Conservation (phyloP, 64 coral and sea anemone species). For the Pachyseris speciosa region DNA sequence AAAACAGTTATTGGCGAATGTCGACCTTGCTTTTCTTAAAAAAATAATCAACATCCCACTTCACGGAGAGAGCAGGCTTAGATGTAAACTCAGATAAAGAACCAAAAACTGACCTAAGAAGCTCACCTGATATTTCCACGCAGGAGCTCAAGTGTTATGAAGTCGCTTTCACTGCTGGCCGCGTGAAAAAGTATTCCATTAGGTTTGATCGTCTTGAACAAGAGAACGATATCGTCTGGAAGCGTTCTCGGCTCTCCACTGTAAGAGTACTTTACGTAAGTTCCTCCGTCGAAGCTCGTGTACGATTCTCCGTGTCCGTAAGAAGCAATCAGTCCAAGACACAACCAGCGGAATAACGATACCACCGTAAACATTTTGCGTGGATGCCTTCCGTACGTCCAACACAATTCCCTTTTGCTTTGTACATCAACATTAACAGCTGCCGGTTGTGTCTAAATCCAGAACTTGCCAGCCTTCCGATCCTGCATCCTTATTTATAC, state of each 20-base stretch:
- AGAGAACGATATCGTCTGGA: conserved; percentile 60
- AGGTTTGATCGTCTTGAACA: conserved; percentile 87
- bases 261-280: conserved; percentile 79
- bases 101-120: conserved; percentile 24
- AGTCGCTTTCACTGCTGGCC: conserved; percentile 72
- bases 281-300: conserved; percentile 76
- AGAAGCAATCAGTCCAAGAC: conserved; percentile 2
- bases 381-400: conserved; percentile 4
- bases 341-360: conserved; percentile 5
- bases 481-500: conserved; percentile 46
- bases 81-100: conserved; percentile 72
- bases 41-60: conserved; percentile 48
- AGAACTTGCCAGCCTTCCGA: conserved; percentile 15
- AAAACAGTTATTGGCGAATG: background rate
- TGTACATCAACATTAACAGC: conserved; percentile 42
- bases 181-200: conserved; percentile 85
- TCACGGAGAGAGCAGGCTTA: conserved; percentile 34
- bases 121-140: conserved; percentile 92
- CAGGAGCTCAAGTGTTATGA: conserved; percentile 88
- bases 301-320: background rate
- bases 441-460: conserved; percentile 21
- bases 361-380: conserved; percentile 18
- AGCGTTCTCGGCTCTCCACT: background rate
- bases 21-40: background rate
- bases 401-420: conserved; percentile 2